Percentiles rank a stretch among this genome's conserved stretches.
Conservation (phyloP, 2,888 invertebrate genomes). For the Melieria picta region DNA sequence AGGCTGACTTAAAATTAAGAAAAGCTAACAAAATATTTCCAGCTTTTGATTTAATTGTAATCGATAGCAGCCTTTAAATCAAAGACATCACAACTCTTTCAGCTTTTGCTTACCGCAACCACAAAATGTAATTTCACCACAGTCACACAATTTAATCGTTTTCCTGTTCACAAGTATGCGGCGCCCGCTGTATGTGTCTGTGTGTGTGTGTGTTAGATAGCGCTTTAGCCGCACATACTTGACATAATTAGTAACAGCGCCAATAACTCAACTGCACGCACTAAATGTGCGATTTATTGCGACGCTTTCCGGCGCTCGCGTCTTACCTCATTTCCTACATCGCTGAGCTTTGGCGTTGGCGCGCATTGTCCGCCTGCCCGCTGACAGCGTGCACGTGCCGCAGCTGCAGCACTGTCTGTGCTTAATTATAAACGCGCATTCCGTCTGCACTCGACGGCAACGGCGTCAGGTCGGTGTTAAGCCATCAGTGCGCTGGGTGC, state of each 20-base stretch:
- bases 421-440: neutral
- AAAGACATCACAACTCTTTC: too few species aligned
- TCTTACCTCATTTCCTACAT: neutral
- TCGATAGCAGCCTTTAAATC: too few species aligned
- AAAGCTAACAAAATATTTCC: too few species aligned
- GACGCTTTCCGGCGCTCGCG: neutral
- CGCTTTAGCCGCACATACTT: neutral
- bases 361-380: neutral
- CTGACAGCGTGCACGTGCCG: slow-evolving; percentile 2
- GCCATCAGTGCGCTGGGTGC: neutral
- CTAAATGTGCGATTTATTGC: slow-evolving; percentile 7
- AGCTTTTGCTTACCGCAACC: too few species aligned
- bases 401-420: neutral
- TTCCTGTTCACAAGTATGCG: too few species aligned
- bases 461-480: neutral
- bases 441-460: neutral
- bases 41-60: too few species aligned
- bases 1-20: too few species aligned
- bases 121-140: too few species aligned
- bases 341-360: neutral
- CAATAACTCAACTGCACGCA: neutral
- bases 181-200: too few species aligned
- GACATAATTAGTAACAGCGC: slow-evolving; percentile 15
- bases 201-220: too few species aligned
- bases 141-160: too few species aligned